phyloP scores from a whole-genome alignment of 2,888 invertebrate genomes.

The Petrophora chlorosata region DNA sequence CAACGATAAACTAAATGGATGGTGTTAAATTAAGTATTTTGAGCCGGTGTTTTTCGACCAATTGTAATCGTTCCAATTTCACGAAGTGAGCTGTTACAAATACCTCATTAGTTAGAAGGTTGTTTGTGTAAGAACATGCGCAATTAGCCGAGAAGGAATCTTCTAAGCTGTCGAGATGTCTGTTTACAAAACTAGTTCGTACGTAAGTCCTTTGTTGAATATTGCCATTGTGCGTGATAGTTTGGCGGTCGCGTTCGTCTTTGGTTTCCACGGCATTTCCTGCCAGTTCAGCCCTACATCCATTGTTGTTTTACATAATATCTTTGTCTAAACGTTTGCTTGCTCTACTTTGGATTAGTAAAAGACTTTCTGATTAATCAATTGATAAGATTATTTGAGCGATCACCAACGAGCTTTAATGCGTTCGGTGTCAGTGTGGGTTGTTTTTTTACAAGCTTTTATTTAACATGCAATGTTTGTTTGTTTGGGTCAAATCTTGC shows the following conservation, averaged over 20 bases:
- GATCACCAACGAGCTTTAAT: no score
- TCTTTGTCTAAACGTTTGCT: slow-evolving; percentile 42
- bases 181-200: slow-evolving; percentile 55
- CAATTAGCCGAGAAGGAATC: slow-evolving; percentile 25
- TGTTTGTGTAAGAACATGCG: slow-evolving; percentile 25
- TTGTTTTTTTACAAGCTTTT: no score
- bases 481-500: no score
- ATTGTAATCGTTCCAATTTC: slow-evolving; percentile 38
- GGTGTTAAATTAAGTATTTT: slow-evolving; percentile 70
- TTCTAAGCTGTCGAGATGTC: slow-evolving; percentile 16
- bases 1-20: slow-evolving; percentile 56
- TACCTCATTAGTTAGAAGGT: slow-evolving; percentile 37
- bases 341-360: slow-evolving; percentile 22
- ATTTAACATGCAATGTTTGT: no score
- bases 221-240: slow-evolving; percentile 63
- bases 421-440: no score
- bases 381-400: background rate
- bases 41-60: slow-evolving; percentile 49
- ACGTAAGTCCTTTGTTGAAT: slow-evolving; percentile 58
- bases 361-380: slow-evolving; percentile 6
- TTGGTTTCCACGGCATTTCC: slow-evolving; percentile 70
- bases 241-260: slow-evolving; percentile 57
- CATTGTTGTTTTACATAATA: slow-evolving; percentile 72
- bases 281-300: slow-evolving; percentile 51
- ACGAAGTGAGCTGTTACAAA: slow-evolving; percentile 35